Evolutionary conservation across 2,888 invertebrate genomes (phyloP).

Genomic region (Emmelina monodactyla): DNA sequence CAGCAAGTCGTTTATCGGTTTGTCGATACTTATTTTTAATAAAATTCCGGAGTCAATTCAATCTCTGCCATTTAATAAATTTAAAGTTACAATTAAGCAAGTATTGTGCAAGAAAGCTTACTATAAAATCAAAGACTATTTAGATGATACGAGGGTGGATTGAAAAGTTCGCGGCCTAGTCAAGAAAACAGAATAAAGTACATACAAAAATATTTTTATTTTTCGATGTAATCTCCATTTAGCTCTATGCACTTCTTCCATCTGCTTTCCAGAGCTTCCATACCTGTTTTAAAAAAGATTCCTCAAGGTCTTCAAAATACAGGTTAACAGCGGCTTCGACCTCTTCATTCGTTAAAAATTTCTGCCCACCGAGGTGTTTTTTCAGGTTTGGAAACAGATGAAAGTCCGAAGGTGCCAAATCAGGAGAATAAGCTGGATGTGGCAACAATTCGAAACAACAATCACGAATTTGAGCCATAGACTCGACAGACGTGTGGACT

Average conservation of each 20-base stretch:
- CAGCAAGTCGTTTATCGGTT: too few relatives aligned
- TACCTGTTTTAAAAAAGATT: constrained; percentile 2
- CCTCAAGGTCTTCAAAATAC: constrained; percentile 8
- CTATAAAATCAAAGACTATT: too few relatives aligned
- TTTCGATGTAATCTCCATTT: constrained; percentile 4
- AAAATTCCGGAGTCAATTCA: too few relatives aligned
- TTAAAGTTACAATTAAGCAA: too few relatives aligned
- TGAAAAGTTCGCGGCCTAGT: constrained; percentile 3
- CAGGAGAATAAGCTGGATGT: constrained; percentile 7
- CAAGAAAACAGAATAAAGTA: constrained; percentile 5
- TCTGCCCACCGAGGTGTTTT: constrained; percentile 7
- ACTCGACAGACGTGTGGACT: constrained; percentile 10
- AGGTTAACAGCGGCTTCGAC: constrained; percentile 6
- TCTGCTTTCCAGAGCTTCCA: constrained; percentile 4
- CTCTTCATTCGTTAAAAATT: constrained; percentile 10
- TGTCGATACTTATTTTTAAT: too few relatives aligned
- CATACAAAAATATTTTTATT: constrained; percentile 5
- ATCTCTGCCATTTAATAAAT: too few relatives aligned
- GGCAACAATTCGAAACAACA: constrained; percentile 9
- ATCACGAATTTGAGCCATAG: constrained; percentile 10
- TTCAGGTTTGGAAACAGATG: constrained; percentile 8
- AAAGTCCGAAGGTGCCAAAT: constrained; percentile 8
- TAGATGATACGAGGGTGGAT: not conserved
- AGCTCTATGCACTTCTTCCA: constrained; percentile 6
- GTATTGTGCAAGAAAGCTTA: too few relatives aligned